Evolutionary conservation across 2,797 vertebrate genomes (phyloP).

Genomic region (Chelidonichthys spinosus): DNA sequence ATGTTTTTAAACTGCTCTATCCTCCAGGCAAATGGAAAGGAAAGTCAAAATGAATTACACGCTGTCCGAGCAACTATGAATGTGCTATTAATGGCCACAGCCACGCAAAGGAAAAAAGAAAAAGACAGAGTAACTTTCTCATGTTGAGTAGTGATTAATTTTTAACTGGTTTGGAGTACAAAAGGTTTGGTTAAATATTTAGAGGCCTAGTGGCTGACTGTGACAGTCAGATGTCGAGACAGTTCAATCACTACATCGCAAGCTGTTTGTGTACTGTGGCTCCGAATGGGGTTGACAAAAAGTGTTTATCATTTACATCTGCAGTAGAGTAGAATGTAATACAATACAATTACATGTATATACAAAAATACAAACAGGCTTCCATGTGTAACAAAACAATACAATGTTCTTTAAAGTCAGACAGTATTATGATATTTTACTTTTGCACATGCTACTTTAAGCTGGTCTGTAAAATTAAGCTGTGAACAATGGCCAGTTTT

Average conservation of each 20-base stretch:
- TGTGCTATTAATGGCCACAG: conserved; percentile 83
- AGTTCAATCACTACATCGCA: conserved; percentile 63
- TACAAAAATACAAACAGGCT: not conserved
- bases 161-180: conserved; percentile 88
- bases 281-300: conserved; percentile 14
- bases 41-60: conserved; percentile 94
- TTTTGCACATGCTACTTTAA: conserved; percentile 39
- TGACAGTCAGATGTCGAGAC: conserved; percentile 78
- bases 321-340: not conserved
- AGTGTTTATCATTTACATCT: conserved; percentile 39
- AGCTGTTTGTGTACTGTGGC: conserved; percentile 36
- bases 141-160: conserved; percentile 86
- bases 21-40: conserved; percentile 94
- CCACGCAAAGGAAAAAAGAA: conserved; percentile 57
- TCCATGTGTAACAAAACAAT: not conserved
- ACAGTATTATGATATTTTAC: no score
- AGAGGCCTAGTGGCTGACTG: conserved; percentile 82
- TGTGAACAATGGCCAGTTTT: conserved; percentile 66
- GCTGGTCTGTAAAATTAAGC: conserved; percentile 68
- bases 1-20: conserved; percentile 91
- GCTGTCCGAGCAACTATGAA: conserved; percentile 87
- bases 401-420: no score
- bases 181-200: conserved; percentile 90
- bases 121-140: conserved; percentile 75
- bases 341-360: not conserved